Conservation (phyloP, 2,888 invertebrate species). For the Mimachlamys varia region DNA sequence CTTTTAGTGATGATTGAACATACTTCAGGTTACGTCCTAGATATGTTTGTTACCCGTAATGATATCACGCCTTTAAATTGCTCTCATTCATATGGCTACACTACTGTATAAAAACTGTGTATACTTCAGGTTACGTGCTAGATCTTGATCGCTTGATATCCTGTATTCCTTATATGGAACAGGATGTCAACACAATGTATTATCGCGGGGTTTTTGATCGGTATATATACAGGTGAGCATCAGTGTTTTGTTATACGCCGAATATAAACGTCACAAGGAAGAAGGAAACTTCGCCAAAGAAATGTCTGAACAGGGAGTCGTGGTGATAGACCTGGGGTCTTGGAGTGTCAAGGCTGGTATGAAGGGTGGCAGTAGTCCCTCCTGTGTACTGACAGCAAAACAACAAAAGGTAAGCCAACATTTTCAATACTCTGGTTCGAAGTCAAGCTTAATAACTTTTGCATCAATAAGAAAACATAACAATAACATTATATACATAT, state of each 20-base stretch:
- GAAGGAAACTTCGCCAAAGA: not conserved
- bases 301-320: slow-evolving; percentile 6
- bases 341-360: not conserved
- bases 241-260: not conserved
- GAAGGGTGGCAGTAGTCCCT: not conserved
- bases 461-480: no score
- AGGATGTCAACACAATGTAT: not conserved
- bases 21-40: slow-evolving; percentile 8
- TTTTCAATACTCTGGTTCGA: not conserved
- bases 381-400: not conserved
- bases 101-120: not conserved
- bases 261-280: not conserved
- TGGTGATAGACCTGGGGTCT: slow-evolving; percentile 2
- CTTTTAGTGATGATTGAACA: not conserved
- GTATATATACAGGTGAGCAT: not conserved
- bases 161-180: not conserved
- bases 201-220: not conserved
- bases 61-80: not conserved
- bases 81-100: not conserved
- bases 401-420: not conserved
- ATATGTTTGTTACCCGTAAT: not conserved
- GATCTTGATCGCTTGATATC: not conserved
- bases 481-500: no score
- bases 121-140: slow-evolving; percentile 17
- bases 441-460: no score